Percentiles rank a stretch among this genome's conserved stretches.
Conservation (phyloP, 23 tunicate genomes). For the Halocynthia roretzi region DNA sequence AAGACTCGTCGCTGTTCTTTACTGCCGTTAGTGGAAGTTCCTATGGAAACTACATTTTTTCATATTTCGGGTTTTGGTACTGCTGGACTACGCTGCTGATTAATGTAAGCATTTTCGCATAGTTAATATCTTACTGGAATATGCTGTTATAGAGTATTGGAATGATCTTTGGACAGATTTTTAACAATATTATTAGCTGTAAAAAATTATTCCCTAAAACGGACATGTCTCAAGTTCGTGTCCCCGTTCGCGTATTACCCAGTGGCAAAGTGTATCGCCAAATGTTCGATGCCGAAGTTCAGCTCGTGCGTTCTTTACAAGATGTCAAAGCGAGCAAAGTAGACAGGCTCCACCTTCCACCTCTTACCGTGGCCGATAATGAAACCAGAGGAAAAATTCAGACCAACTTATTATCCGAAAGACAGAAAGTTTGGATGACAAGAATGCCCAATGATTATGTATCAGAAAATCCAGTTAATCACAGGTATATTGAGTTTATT, state of each 20-base stretch:
- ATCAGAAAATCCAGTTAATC: conserved; percentile 85
- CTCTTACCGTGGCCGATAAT: conserved; percentile 5
- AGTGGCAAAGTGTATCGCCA: conserved; percentile 96
- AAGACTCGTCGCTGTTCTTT: too few relatives aligned
- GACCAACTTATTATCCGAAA: conserved; percentile 33
- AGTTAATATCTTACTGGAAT: too few relatives aligned
- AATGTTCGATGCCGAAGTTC: conserved; percentile 97
- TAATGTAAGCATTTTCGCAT: too few relatives aligned
- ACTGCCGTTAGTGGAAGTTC: too few relatives aligned
- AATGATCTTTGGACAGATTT: too few relatives aligned
- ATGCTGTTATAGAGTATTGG: too few relatives aligned
- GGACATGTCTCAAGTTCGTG: conserved; percentile 58
- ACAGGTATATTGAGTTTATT: conserved; percentile 39
- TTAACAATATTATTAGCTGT: too few relatives aligned
- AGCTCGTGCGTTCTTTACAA: conserved; percentile 63
- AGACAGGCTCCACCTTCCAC: conserved; percentile 11
- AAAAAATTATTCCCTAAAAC: neutral
- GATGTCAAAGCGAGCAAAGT: conserved; percentile 13
- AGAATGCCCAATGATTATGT: conserved; percentile 79
- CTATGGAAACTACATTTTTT: too few relatives aligned
- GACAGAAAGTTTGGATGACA: conserved; percentile 69
- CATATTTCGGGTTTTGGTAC: too few relatives aligned
- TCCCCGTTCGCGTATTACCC: conserved; percentile 73
- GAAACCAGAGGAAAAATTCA: neutral
- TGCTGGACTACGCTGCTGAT: too few relatives aligned